phyloP scores from a whole-genome alignment of 2,797 vertebrate genomes.

The Chloroceryle inda region DNA sequence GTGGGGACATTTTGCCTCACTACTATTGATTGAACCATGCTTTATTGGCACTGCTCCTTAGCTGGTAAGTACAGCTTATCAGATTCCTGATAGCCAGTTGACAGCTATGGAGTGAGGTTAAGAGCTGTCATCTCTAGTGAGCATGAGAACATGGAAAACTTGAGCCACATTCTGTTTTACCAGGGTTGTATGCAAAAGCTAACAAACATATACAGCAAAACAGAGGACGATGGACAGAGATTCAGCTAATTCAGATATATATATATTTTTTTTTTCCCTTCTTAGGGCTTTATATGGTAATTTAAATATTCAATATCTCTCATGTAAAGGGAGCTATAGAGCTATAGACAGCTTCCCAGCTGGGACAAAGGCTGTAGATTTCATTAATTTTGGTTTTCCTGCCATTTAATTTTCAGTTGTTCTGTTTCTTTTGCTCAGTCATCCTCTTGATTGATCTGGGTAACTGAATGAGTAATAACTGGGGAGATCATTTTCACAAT shows the following conservation, averaged over 20 bases:
- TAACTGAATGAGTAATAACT: background rate
- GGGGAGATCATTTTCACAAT: background rate
- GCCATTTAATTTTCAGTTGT: constrained; percentile 19
- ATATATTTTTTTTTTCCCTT: background rate
- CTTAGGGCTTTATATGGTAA: background rate
- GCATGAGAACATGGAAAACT: background rate
- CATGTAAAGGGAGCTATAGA: background rate
- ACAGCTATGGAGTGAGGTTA: background rate
- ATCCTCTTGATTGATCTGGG: background rate
- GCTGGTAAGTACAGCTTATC: background rate
- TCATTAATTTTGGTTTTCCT: constrained; percentile 2
- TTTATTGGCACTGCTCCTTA: background rate
- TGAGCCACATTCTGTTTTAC: background rate
- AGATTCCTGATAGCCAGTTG: background rate
- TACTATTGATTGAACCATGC: background rate
- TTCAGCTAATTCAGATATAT: background rate
- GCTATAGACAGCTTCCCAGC: background rate
- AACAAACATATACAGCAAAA: background rate
- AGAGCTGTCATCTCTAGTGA: background rate
- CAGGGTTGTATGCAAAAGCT: background rate
- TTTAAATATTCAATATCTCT: background rate
- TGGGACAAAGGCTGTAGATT: background rate
- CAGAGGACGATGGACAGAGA: background rate
- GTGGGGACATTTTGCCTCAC: background rate
- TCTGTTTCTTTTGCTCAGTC: constrained; percentile 5